phyloP scores from a whole-genome alignment of 2,797 vertebrate species.

The Manis crassicaudata region DNA sequence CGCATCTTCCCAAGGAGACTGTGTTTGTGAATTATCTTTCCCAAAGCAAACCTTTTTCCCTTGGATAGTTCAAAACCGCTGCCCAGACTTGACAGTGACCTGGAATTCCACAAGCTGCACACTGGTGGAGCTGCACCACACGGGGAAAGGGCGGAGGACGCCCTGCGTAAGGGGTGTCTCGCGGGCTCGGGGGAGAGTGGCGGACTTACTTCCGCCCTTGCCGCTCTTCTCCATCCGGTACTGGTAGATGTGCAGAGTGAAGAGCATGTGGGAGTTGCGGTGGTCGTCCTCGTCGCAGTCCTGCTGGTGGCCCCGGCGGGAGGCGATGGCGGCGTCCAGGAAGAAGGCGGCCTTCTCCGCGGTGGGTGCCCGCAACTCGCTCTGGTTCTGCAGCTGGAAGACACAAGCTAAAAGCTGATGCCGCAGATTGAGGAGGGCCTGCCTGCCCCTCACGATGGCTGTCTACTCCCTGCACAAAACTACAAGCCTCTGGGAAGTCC shows the following conservation, averaged over 20 bases:
- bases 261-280: slow-evolving; percentile 97
- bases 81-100: neutral
- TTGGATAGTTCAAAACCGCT: neutral
- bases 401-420: slow-evolving; percentile 28
- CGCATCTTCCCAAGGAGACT: neutral
- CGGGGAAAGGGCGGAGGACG: neutral
- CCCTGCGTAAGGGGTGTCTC: neutral
- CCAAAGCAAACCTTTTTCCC: neutral
- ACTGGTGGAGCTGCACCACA: accelerated
- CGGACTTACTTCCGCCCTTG: slow-evolving; percentile 92
- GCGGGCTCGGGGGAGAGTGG: neutral
- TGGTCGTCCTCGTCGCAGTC: slow-evolving; percentile 92
- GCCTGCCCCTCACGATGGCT: neutral
- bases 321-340: slow-evolving; percentile 94
- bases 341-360: slow-evolving; percentile 96
- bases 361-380: slow-evolving; percentile 93
- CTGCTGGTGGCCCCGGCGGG: slow-evolving; percentile 90
- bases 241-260: slow-evolving; percentile 96
- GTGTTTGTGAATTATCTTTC: neutral
- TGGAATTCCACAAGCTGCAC: neutral
- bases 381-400: slow-evolving; percentile 95
- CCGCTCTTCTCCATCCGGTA: slow-evolving; percentile 95
- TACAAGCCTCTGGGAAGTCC: neutral
- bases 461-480: neutral
- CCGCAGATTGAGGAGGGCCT: neutral